phyloP scores from a whole-genome alignment of 2,113 vertebrate genomes.

The Helogale parvula region DNA sequence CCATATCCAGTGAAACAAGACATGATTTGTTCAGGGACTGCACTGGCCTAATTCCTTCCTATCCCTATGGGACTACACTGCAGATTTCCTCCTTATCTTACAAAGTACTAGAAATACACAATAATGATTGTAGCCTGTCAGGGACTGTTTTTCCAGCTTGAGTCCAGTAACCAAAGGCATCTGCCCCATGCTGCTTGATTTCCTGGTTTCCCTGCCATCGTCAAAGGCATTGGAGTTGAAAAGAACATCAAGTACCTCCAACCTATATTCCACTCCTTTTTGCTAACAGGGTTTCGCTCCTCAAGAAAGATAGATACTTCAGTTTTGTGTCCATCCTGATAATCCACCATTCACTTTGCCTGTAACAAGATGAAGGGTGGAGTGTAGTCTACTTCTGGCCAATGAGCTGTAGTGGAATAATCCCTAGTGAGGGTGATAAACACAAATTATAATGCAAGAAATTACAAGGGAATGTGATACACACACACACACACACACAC shows the following conservation, averaged over 20 bases:
- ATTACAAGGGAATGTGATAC: not conserved
- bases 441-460: not conserved
- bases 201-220: not conserved
- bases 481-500: not conserved
- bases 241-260: not conserved
- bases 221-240: not conserved
- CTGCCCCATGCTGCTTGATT: not conserved
- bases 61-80: not conserved
- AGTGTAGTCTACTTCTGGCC: not conserved
- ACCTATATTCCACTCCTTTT: not conserved
- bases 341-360: not conserved
- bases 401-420: not conserved
- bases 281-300: not conserved
- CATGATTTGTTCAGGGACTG: not conserved
- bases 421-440: not conserved
- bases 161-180: slow-evolving; percentile 30
- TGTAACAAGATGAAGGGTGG: not conserved
- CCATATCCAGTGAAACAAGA: not conserved
- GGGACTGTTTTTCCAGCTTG: slow-evolving; percentile 66
- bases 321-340: not conserved
- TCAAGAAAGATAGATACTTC: not conserved
- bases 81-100: slow-evolving; percentile 70
- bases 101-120: slow-evolving; percentile 50
- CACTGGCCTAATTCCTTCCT: not conserved
- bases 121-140: not conserved